Conservation (phyloP, 2,888 invertebrate genomes). For the Cotesia congregata region DNA sequence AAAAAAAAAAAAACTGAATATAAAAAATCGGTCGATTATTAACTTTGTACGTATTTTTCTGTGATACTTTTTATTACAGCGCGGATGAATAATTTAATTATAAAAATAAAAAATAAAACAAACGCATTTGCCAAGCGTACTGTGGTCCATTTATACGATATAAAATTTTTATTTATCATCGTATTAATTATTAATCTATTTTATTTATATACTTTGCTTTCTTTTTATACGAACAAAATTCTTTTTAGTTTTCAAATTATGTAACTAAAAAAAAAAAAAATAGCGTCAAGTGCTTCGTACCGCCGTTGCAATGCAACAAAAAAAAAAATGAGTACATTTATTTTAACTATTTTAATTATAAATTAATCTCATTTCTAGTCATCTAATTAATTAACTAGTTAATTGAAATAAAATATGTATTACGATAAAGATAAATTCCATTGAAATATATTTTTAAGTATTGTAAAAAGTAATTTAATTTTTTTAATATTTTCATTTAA, state of each 20-base stretch:
- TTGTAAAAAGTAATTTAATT: not conserved
- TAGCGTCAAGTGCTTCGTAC: not conserved
- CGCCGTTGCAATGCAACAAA: not conserved
- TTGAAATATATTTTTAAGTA: not conserved
- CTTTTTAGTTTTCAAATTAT: not conserved
- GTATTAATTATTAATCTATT: not conserved
- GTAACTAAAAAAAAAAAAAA: not conserved
- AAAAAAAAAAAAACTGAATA: not conserved
- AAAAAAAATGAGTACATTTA: not conserved
- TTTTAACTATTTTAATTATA: not conserved
- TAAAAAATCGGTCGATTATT: conserved; percentile 43
- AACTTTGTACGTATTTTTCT: conserved; percentile 54
- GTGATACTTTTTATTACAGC: conserved; percentile 56
- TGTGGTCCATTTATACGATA: conserved; percentile 22
- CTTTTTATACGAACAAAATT: not conserved
- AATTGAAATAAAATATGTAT: not conserved
- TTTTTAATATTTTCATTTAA: not conserved
- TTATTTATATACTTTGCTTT: not conserved
- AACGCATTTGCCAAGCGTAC: conserved; percentile 20
- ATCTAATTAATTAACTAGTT: not conserved
- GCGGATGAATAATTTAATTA: conserved; percentile 48
- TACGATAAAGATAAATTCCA: not conserved
- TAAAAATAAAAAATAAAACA: conserved; percentile 34
- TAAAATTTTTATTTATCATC: conserved; percentile 8
- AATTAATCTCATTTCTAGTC: not conserved